These are phyloP conservation scores for Myxocyprinus asiaticus DNA, from an alignment of 2,113 vertebrate species.

Conservation along the genomic window DNA sequence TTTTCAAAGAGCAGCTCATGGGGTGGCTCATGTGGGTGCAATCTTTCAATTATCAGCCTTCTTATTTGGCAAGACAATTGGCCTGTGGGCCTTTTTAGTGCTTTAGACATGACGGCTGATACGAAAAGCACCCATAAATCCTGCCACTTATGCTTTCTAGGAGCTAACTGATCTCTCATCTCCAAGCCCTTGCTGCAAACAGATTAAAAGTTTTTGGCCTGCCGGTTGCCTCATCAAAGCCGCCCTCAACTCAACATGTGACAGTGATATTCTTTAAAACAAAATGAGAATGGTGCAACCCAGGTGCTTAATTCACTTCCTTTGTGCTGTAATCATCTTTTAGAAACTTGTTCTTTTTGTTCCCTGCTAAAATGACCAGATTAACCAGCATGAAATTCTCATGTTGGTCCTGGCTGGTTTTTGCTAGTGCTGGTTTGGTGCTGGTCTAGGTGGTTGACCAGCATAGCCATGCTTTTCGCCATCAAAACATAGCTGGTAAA, in stretches of 20 bases:
- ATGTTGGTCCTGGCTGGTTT: no score
- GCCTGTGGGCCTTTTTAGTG: slow-evolving; percentile 41
- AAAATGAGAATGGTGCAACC: neutral
- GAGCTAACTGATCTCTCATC: neutral
- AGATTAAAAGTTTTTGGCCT: slow-evolving; percentile 1
- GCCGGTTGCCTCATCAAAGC: slow-evolving; percentile 20
- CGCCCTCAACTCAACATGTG: slow-evolving; percentile 15
- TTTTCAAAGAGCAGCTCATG: slow-evolving; percentile 31
- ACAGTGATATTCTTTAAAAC: slow-evolving; percentile 20
- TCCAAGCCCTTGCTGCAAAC: neutral
- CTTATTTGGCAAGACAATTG: slow-evolving; percentile 35
- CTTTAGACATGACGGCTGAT: slow-evolving; percentile 9
- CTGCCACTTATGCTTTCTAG: slow-evolving; percentile 1
- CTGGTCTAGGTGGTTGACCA: no score
- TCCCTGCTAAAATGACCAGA: no score
- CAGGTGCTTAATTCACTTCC: slow-evolving; percentile 1
- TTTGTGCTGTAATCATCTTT: no score
- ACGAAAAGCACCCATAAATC: slow-evolving; percentile 28
- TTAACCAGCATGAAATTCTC: no score
- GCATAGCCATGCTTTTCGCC: no score
- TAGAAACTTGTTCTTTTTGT: no score
- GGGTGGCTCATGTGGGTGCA: neutral
- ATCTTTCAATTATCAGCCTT: slow-evolving; percentile 42
- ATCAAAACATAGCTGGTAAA: no score
- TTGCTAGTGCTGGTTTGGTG: no score